Evolutionary conservation across 2,113 vertebrate species (phyloP), one percentile per base, ranked within the genome.

Genomic region (Hiodon tergisus): DNA sequence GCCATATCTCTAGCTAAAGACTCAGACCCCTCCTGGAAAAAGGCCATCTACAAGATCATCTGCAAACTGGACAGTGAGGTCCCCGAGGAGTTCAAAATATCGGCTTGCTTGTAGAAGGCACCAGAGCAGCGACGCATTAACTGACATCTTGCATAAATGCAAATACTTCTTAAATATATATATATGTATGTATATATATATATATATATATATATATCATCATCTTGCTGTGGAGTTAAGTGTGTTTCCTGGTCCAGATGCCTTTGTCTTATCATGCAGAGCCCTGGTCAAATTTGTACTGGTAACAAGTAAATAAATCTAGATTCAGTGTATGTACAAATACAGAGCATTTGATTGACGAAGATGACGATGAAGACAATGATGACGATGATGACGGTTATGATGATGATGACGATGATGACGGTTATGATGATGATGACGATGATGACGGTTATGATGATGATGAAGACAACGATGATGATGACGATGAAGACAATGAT

Each of bases 31-130:
- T 98, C 96, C 10, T 98, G 97, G 97, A 98, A 98, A 83, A 98
- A 98, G 87, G 92, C 95, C 78, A 98, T 98, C 83, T 98, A 98
- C 88, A 98, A 98, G 90, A 94, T 97, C 47, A 98, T 98, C 91
- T 97, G 96, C 17, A 98, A 98, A 89, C 90, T 98, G 84, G 97
- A 98, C 89, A 94, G 93, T 6, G 92, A 95, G 67, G 94, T 98
- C 69, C 97, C 97, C 0, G 94, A 96, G 50, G 91, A 89, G 66
- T 96, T 98, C 88, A 98, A 96, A 89, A 93, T 93, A 0, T 83
- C 92, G 4, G 85, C 86, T 71, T 95, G 90, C 80, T 84, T 93
- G 85, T 93, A 92, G 80, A 83, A 88, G 69, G 3, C 53, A 8
- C 50, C 51, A 5, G 8, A 58, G 48, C 31, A 57, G 53, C 4